Evolutionary conservation across 2,797 vertebrate genomes (phyloP).

Genomic region (Hoplostethus mediterraneus): DNA sequence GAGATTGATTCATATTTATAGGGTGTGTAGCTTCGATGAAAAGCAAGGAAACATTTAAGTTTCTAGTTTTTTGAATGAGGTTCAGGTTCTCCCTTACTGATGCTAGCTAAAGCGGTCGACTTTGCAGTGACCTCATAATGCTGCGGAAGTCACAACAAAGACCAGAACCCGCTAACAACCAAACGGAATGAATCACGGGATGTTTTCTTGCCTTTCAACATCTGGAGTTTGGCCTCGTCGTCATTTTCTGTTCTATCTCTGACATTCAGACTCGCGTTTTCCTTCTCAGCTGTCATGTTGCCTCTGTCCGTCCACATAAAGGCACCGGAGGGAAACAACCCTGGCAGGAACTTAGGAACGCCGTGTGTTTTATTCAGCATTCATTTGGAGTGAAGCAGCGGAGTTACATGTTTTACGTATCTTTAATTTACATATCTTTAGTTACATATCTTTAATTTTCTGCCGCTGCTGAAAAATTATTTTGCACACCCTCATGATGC

Average conservation of each 20-base stretch:
- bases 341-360: conserved; percentile 4
- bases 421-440: too few species aligned
- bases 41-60: background rate
- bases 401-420: too few species aligned
- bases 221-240: conserved; percentile 42
- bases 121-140: conserved; percentile 26
- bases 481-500: too few species aligned
- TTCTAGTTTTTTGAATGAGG: background rate
- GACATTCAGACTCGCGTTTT: background rate
- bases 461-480: too few species aligned
- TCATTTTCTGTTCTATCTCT: conserved; percentile 7
- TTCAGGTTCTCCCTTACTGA: background rate
- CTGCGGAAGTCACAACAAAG: background rate
- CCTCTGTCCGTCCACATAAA: conserved; percentile 46
- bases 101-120: background rate
- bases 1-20: background rate
- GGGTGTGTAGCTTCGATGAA: rapidly evolving
- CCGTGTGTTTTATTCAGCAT: background rate
- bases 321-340: conserved; percentile 63
- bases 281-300: conserved; percentile 64
- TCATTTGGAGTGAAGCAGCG: too few species aligned
- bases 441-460: background rate
- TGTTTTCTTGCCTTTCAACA: conserved; percentile 69
- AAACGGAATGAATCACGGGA: too few species aligned
- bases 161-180: too few species aligned